Evolutionary conservation across 2,888 invertebrate species (phyloP), one percentile per base, ranked within the genome.

Genomic region (Patella caerulea): DNA sequence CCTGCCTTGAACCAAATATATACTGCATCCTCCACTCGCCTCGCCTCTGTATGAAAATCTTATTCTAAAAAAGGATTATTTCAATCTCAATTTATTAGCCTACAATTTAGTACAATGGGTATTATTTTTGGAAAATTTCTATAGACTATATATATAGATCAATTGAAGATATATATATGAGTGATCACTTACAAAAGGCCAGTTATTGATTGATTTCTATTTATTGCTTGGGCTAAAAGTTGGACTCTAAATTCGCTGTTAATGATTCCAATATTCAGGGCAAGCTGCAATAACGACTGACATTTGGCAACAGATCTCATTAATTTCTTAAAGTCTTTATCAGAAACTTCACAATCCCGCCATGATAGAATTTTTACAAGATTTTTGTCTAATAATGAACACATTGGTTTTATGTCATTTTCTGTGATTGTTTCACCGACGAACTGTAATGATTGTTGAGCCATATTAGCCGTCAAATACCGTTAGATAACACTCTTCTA

Each of bases 161-260:
- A 45, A 45, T 45, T 45, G 9, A 45, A 45, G 45, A 45, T 45
- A 24, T 24, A 29, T 7, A 59, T 56, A 29, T 19, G 9, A 15
- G 24, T 75, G 0, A 9, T 55, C 71, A 86, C 90, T 88, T 85
- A 90, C 89, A 87, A 86, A 14, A 90, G 76, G 3, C 87, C 84
- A 45, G 83, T 82, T 14, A 90, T 78, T 12, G 87, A 87, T 71
- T 83, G 75, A 75, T 90, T 90, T 52, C 80, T 85, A 70, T 82
- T 79, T 4, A 90, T 75, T 12, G 85, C 85, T 52, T 81, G 81
- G 52, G 87, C 85, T 15, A 90, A 78, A 24, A 84, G 75, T 73
- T 88, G 85, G 1, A 88, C 81, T 34, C 88, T 81, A 15, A 81
- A 82, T 11, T 82, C 74, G 72, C 82, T 82, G 14, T 76, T 80